Evolutionary conservation across 1,140 invertebrate genomes (phyloP).

Genomic region (Leptinotarsa lineolata): DNA sequence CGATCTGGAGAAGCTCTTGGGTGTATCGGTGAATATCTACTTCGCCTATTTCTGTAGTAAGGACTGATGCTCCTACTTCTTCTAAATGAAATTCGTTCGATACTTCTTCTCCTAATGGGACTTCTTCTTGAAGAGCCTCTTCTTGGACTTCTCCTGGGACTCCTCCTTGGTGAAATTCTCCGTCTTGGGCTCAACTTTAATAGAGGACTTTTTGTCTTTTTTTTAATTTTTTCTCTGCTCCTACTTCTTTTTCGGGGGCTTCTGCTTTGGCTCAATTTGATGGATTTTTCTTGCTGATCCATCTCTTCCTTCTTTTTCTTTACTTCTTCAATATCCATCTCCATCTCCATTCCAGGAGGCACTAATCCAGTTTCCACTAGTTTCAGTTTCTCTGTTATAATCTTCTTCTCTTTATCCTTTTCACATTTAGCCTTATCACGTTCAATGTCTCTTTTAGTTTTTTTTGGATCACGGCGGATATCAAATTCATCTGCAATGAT

Average conservation of each 20-base stretch:
- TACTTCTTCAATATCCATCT: slow-evolving; percentile 41
- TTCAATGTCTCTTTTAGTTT: slow-evolving; percentile 52
- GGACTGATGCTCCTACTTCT: slow-evolving; percentile 31
- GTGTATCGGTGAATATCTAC: slow-evolving; percentile 4
- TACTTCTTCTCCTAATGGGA: slow-evolving; percentile 17
- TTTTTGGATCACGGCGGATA: slow-evolving; percentile 51
- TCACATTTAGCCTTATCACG: slow-evolving; percentile 51
- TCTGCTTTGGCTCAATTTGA: not conserved
- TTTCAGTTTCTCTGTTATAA: slow-evolving; percentile 42
- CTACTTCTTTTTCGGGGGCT: slow-evolving; percentile 6
- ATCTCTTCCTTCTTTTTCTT: slow-evolving; percentile 24
- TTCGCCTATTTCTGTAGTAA: slow-evolving; percentile 20
- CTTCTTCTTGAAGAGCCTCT: slow-evolving; percentile 24
- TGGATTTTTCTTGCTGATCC: not conserved
- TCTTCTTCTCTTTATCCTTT: slow-evolving; percentile 49
- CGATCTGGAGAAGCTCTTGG: slow-evolving; percentile 23
- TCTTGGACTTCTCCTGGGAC: not conserved
- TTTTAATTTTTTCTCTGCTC: slow-evolving; percentile 7
- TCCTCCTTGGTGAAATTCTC: slow-evolving; percentile 12
- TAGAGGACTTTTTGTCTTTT: slow-evolving; percentile 9
- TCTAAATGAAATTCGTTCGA: slow-evolving; percentile 17
- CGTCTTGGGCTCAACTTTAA: not conserved
- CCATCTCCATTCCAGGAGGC: slow-evolving; percentile 55
- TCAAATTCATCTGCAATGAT: slow-evolving; percentile 34
- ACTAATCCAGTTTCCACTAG: slow-evolving; percentile 54